A percentile compares a stretch with the other conserved stretches of the same genome.
phyloP scores from a whole-genome alignment of 2,888 invertebrate species.

The Lampropteryx suffumata region DNA sequence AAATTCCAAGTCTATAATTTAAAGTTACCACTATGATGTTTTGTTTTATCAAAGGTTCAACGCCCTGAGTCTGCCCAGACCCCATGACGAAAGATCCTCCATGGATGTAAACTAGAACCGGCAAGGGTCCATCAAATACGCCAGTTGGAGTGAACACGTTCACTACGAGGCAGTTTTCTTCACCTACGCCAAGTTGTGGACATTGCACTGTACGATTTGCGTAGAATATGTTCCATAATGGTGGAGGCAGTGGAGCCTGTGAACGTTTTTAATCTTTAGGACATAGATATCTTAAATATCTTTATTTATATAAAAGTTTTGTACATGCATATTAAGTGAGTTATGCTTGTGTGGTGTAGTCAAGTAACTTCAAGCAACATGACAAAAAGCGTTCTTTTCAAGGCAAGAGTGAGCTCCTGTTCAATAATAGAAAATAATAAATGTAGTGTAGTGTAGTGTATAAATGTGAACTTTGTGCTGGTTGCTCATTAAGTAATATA shows the following conservation, averaged over 20 bases:
- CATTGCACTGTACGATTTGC: constrained; percentile 43
- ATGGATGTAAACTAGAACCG: constrained; percentile 49
- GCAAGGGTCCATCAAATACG: constrained; percentile 22
- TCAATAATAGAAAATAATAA: too few relatives aligned
- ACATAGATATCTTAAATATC: too few relatives aligned
- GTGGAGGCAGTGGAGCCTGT: constrained; percentile 39
- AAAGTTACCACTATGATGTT: constrained; percentile 48
- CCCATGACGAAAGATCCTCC: constrained; percentile 48
- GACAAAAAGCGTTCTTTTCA: too few relatives aligned
- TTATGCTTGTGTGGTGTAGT: too few relatives aligned
- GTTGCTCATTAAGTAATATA: too few relatives aligned
- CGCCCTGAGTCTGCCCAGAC: constrained; percentile 41
- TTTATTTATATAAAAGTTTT: too few relatives aligned
- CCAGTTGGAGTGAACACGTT: constrained; percentile 46
- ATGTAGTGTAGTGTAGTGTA: too few relatives aligned
- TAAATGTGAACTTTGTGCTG: too few relatives aligned
- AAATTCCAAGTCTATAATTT: constrained; percentile 48
- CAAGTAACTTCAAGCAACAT: too few relatives aligned
- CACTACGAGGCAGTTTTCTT: constrained; percentile 48
- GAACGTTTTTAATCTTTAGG: neutral
- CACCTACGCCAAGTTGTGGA: constrained; percentile 43
- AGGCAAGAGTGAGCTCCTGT: too few relatives aligned
- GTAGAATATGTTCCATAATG: constrained; percentile 39
- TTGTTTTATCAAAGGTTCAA: constrained; percentile 43
- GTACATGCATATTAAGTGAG: too few relatives aligned